Evolutionary conservation across 2,888 invertebrate species (phyloP).

Genomic region (Agonopterix arenella): DNA sequence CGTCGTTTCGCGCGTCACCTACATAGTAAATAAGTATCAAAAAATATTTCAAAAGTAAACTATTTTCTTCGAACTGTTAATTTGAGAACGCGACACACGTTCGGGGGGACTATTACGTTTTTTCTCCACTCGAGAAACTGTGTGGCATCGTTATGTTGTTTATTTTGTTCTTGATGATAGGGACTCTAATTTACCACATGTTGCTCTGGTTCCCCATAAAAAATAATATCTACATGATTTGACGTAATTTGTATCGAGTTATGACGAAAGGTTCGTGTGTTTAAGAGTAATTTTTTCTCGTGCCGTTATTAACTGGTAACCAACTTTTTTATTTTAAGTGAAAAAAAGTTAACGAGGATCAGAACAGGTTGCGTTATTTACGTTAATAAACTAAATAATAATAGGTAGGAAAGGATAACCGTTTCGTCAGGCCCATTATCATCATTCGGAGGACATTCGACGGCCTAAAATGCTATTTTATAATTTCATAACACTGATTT

Average conservation of each 20-base stretch:
- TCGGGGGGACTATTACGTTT: conserved; percentile 44
- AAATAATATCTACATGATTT: conserved; percentile 70
- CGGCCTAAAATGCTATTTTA: no score
- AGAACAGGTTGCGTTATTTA: conserved; percentile 23
- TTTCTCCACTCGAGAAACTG: conserved; percentile 38
- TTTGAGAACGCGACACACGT: conserved; percentile 51
- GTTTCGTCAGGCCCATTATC: not conserved
- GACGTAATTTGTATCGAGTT: conserved; percentile 66
- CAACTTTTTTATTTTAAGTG: conserved; percentile 36
- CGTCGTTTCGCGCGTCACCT: no score
- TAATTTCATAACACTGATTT: no score
- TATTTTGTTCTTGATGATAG: conserved; percentile 57
- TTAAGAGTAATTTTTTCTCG: conserved; percentile 53
- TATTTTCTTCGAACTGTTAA: conserved; percentile 36
- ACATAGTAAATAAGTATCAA: no score
- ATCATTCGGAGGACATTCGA: no score
- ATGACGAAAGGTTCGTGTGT: conserved; percentile 66
- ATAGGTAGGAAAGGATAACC: not conserved
- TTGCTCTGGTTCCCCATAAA: conserved; percentile 50
- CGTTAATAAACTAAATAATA: conserved; percentile 26
- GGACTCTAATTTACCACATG: conserved; percentile 72
- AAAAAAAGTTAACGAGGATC: conserved; percentile 57
- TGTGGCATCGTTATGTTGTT: conserved; percentile 59
- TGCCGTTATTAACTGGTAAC: conserved; percentile 64
- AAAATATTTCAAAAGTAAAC: conserved; percentile 21